Evolutionary conservation across 2,888 invertebrate genomes (phyloP).

Genomic region (Mesorhabditis sp.): DNA sequence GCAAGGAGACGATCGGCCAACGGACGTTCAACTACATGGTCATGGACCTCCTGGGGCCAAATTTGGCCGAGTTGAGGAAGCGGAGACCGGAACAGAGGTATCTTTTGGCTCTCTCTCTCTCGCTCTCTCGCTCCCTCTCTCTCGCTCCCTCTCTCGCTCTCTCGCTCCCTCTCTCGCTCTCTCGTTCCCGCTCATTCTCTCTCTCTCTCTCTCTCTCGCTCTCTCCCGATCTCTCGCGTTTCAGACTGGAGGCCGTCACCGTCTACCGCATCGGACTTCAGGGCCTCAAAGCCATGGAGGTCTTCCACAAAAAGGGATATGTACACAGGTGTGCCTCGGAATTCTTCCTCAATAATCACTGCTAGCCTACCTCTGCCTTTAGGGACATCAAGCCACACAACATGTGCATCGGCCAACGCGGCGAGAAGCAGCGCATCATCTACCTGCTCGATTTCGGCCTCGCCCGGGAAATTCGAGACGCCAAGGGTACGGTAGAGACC

Average conservation of each 20-base stretch:
- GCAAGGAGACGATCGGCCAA: background rate
- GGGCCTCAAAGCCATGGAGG: background rate
- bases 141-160: too few relatives aligned
- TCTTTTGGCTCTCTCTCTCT: too few relatives aligned
- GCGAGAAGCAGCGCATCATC: background rate
- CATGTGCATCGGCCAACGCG: slow-evolving; percentile 1
- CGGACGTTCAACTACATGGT: background rate
- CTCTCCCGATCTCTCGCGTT: too few relatives aligned
- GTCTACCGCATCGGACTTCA: background rate
- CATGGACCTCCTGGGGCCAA: background rate
- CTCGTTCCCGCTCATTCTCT: too few relatives aligned
- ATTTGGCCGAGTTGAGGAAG: background rate
- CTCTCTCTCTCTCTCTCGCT: too few relatives aligned
- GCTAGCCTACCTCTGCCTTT: background rate
- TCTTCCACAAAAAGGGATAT: background rate
- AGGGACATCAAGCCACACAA: slow-evolving; percentile 3
- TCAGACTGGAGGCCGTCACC: background rate
- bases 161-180: too few relatives aligned
- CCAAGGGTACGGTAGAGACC: too few relatives aligned
- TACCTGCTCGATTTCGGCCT: background rate
- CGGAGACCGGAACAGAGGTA: background rate
- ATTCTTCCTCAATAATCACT: background rate
- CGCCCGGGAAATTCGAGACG: background rate
- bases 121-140: too few relatives aligned
- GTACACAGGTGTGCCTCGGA: background rate